phyloP scores from a whole-genome alignment of 2,113 vertebrate species.

The Puffinus mauretanicus region DNA sequence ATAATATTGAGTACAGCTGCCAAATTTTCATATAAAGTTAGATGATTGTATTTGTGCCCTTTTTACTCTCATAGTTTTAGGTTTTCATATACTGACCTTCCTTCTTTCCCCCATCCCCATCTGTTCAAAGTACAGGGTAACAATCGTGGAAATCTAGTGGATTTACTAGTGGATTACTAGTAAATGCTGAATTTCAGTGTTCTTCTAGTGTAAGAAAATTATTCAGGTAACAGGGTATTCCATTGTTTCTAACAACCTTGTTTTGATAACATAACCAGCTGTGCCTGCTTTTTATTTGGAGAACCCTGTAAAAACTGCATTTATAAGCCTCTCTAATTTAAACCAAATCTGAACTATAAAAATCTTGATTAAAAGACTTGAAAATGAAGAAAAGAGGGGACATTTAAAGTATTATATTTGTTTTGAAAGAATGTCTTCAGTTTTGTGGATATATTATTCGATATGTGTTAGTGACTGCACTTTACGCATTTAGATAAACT shows the following conservation, averaged over 20 bases:
- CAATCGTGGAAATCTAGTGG: neutral
- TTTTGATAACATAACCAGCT: slow-evolving; percentile 68
- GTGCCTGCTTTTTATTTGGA: slow-evolving; percentile 76
- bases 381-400: slow-evolving; percentile 8
- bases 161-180: slow-evolving; percentile 14
- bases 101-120: neutral
- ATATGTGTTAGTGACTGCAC: slow-evolving; percentile 41
- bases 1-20: slow-evolving; percentile 59
- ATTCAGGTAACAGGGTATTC: slow-evolving; percentile 75
- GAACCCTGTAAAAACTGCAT: slow-evolving; percentile 47
- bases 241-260: slow-evolving; percentile 58
- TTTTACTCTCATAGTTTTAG: slow-evolving; percentile 47
- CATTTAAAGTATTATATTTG: slow-evolving; percentile 14
- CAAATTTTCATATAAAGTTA: slow-evolving; percentile 62
- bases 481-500: slow-evolving; percentile 50
- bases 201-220: slow-evolving; percentile 45
- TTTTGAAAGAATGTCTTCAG: slow-evolving; percentile 34
- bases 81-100: slow-evolving; percentile 15
- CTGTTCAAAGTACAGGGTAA: slow-evolving; percentile 69
- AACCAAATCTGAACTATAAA: slow-evolving; percentile 48
- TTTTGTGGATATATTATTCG: slow-evolving; percentile 38
- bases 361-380: slow-evolving; percentile 27
- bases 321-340: slow-evolving; percentile 42
- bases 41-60: slow-evolving; percentile 52
- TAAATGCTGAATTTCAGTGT: slow-evolving; percentile 52